Conservation (phyloP, 2,888 invertebrate species). For the Rotaria sp. region DNA sequence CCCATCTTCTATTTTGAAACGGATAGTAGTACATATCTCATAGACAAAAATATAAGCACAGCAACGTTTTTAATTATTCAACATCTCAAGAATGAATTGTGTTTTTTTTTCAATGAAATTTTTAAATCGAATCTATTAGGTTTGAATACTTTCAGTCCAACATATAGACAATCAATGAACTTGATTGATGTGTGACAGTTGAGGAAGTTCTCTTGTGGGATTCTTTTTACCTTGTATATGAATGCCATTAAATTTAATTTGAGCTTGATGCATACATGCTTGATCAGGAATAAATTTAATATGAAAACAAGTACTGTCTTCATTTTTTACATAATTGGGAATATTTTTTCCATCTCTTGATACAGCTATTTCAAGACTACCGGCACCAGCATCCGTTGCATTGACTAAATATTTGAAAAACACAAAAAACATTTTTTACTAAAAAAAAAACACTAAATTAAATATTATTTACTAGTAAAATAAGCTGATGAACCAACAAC, state of each 20-base stretch:
- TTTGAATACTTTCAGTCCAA: no score
- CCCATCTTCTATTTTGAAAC: no score
- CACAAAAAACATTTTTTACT: not conserved
- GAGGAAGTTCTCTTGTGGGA: no score
- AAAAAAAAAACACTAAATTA: no score
- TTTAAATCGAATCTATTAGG: no score
- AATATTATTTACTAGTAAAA: constrained; percentile 61
- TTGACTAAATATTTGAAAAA: not conserved
- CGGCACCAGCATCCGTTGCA: constrained; percentile 44
- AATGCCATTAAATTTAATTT: constrained; percentile 65
- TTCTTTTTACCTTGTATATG: constrained; percentile 50
- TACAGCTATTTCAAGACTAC: constrained; percentile 58
- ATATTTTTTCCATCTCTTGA: constrained; percentile 63
- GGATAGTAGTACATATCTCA: no score
- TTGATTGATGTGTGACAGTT: no score
- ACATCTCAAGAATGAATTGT: no score
- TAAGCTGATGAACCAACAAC: constrained; percentile 60
- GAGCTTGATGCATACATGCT: constrained; percentile 79
- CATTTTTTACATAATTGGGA: constrained; percentile 58
- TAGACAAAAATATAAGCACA: no score
- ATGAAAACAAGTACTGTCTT: constrained; percentile 66
- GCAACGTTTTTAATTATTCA: no score
- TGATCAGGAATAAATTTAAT: constrained; percentile 82
- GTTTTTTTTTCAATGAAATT: no score
- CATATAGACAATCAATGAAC: no score